A percentile compares a stretch with the other conserved stretches of the same genome.
phyloP scores from a whole-genome alignment of 1,140 invertebrate genomes.

The Diuraphis noxia region DNA sequence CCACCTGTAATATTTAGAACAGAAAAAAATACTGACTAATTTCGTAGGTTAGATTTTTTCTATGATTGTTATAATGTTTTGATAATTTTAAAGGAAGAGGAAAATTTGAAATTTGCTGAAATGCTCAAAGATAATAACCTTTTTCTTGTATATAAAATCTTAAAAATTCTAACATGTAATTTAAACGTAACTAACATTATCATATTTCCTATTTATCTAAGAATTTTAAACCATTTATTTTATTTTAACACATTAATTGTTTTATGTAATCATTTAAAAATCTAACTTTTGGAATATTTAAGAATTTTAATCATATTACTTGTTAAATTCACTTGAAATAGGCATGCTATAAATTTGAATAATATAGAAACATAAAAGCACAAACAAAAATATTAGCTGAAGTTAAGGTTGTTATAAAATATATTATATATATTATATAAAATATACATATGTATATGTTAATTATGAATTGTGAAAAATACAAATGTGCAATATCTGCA shows the following conservation, averaged over 20 bases:
- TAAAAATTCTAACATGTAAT: background rate
- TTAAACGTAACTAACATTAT: background rate
- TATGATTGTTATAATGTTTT: slow-evolving; percentile 14
- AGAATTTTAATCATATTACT: background rate
- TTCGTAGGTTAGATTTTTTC: slow-evolving; percentile 35
- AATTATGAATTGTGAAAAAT: background rate
- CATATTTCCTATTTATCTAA: background rate
- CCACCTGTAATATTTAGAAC: slow-evolving; percentile 53
- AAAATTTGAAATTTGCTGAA: slow-evolving; percentile 13
- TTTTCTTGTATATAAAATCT: background rate
- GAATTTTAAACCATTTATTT: background rate
- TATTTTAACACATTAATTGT: background rate
- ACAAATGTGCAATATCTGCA: background rate
- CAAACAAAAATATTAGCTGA: background rate
- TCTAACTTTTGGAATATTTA: slow-evolving; percentile 38
- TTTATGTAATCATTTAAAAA: background rate
- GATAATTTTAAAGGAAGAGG: background rate
- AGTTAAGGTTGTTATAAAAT: background rate
- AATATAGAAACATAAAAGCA: background rate
- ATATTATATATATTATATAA: background rate
- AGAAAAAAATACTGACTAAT: slow-evolving; percentile 44
- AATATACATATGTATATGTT: background rate
- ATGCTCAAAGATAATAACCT: background rate
- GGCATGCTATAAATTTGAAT: background rate
- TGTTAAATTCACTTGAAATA: background rate